Evolutionary conservation across 2,888 invertebrate species (phyloP).

Genomic region (Cephus rjabovi): DNA sequence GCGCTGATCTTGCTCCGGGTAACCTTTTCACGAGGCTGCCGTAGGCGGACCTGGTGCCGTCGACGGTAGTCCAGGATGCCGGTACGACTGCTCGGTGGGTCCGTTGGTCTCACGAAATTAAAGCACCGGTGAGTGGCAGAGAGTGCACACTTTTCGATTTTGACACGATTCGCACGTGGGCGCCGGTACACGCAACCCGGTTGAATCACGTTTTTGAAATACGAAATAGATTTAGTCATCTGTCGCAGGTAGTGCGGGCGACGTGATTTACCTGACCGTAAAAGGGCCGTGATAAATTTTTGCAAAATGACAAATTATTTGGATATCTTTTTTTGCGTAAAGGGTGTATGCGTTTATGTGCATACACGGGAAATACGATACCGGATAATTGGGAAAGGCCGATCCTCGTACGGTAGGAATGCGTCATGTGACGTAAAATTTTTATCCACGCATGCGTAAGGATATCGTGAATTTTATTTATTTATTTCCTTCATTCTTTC

Average conservation of each 20-base stretch:
- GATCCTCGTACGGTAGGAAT: not conserved
- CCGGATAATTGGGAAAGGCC: not conserved
- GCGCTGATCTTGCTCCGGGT: not conserved
- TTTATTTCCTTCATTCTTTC: not conserved
- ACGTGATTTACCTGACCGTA: not conserved
- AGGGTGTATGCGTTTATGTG: not conserved
- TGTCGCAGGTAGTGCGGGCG: not conserved
- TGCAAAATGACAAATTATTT: not conserved
- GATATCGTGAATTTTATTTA: not conserved
- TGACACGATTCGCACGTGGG: not conserved
- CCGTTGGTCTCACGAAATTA: not conserved
- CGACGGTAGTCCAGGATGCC: not conserved
- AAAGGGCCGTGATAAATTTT: not conserved
- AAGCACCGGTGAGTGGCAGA: not conserved
- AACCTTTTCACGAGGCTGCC: not conserved
- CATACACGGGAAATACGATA: not conserved
- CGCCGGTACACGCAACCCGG: not conserved
- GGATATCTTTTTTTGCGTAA: not conserved
- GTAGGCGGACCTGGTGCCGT: not conserved
- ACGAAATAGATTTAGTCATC: not conserved
- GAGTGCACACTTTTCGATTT: not conserved
- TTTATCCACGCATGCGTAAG: fast-evolving
- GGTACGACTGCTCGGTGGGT: not conserved
- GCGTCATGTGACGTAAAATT: not conserved
- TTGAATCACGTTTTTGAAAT: not conserved